Evolutionary conservation across 2,113 vertebrate species (phyloP).

Genomic region (Isurus oxyrinchus): DNA sequence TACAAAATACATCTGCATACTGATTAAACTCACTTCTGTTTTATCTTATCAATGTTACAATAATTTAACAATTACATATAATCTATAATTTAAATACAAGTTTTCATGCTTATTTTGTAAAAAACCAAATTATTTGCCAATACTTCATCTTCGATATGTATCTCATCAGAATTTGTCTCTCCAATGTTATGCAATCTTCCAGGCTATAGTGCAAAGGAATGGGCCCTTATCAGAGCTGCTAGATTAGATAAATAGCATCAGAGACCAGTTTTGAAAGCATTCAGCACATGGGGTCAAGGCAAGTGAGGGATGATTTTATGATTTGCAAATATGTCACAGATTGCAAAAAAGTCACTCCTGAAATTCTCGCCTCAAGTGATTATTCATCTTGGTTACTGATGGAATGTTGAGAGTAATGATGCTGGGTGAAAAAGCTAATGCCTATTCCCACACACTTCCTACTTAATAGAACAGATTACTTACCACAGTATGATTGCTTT

Average conservation of each 20-base stretch:
- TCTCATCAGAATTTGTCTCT: not conserved
- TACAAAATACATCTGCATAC: not conserved
- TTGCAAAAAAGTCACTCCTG: not conserved
- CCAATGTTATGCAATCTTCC: not conserved
- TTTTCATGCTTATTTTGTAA: not conserved
- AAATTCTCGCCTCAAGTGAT: not conserved
- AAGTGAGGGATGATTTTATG: not conserved
- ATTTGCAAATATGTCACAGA: not conserved
- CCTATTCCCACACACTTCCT: constrained; percentile 35
- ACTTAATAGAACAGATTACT: constrained; percentile 46
- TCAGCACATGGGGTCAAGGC: not conserved
- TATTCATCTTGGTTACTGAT: not conserved
- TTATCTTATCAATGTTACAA: not conserved
- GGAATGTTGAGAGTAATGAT: constrained; percentile 23
- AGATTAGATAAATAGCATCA: not conserved
- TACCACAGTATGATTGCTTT: constrained; percentile 93
- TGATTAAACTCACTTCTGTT: not conserved
- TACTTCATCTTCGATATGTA: not conserved
- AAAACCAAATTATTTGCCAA: not conserved
- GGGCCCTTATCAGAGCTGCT: not conserved
- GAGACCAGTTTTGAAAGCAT: not conserved
- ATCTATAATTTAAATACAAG: not conserved
- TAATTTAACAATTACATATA: not conserved
- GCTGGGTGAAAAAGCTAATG: constrained; percentile 4
- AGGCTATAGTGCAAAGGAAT: not conserved